Conservation (phyloP, 2,888 invertebrate species). For the Shargacucullia verbasci region DNA sequence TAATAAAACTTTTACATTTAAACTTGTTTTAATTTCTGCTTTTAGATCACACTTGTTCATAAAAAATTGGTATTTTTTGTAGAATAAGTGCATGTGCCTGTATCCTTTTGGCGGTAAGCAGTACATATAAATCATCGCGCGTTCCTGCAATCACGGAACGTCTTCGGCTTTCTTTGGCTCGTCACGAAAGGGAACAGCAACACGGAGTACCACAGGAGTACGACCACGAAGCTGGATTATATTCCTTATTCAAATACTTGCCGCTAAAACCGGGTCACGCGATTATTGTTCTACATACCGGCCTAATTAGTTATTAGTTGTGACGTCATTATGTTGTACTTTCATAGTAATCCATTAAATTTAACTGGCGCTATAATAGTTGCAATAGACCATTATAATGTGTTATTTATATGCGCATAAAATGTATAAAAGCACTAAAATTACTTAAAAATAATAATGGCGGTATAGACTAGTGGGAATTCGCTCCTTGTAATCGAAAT, state of each 20-base stretch:
- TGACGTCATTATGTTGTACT: conserved; percentile 59
- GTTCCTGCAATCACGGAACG: conserved; percentile 13
- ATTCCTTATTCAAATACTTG: conserved; percentile 39
- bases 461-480: too few species aligned
- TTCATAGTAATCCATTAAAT: conserved; percentile 59
- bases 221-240: conserved; percentile 16
- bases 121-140: too few species aligned
- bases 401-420: conserved; percentile 13
- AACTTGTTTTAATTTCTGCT: conserved; percentile 4
- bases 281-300: conserved; percentile 63
- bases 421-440: neutral
- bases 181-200: conserved; percentile 26
- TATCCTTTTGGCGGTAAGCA: too few species aligned
- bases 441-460: too few species aligned
- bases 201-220: conserved; percentile 3
- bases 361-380: conserved; percentile 54
- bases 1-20: neutral
- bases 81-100: too few species aligned
- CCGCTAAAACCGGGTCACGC: conserved; percentile 60
- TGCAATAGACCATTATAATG: conserved; percentile 29
- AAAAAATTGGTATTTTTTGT: too few species aligned
- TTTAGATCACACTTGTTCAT: conserved; percentile 28
- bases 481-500: too few species aligned
- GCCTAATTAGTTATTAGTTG: conserved; percentile 56
- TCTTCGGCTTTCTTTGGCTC: neutral